Base-by-base conservation (phyloP, 2,797 vertebrate genomes). In the Nannoperca australis region DNA sequence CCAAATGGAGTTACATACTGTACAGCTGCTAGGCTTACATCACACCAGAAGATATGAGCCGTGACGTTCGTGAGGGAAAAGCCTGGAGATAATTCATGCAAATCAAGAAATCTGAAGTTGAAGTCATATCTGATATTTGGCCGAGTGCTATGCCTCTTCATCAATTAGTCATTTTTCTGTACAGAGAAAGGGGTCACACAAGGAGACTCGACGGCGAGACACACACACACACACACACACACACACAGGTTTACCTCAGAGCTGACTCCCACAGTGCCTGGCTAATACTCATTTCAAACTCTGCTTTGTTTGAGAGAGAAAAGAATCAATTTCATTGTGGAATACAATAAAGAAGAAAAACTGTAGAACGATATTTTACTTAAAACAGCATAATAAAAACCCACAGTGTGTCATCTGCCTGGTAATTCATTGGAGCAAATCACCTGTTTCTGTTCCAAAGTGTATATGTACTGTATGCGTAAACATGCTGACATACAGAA, bases 291-390 rank as follows among this genome's bases (percentile, higher is more conserved):
- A 74, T 70, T 73, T 85, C 60, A 53, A 80, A 34, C 81, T 47
- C 42, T 18, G 42, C 18, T 79, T 62, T 61, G 61, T 74, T 54
- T 78, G 61, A 62, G 60, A 9, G 20, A 1, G 40, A 84, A 51
- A 13, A 69, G 18, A 84, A 85, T 85, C 83, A 72, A 89, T 88
- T 59, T 80, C 44, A 75, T 74, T 69, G 50, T 54, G 36, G n/a
- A 70, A 85, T 47, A 61, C 65, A 72, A 72, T 60, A 64, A 20
- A 67, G n/a, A 8, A 55, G 20, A 62, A 47, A 66, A 42, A 50
- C 27, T 45, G 15, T 22, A 1, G 24, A 42, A 24, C 56, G 20
- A 49, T 45, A 7, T 65, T 55, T 79, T 62, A 68, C 61, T 78
- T n/a, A n/a, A n/a, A n/a, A 20, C 34, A 40, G 20, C 22, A 34